These are phyloP conservation scores for Seriola quinqueradiata DNA, from an alignment of 2,113 vertebrate genomes.

Conservation along the genomic window DNA sequence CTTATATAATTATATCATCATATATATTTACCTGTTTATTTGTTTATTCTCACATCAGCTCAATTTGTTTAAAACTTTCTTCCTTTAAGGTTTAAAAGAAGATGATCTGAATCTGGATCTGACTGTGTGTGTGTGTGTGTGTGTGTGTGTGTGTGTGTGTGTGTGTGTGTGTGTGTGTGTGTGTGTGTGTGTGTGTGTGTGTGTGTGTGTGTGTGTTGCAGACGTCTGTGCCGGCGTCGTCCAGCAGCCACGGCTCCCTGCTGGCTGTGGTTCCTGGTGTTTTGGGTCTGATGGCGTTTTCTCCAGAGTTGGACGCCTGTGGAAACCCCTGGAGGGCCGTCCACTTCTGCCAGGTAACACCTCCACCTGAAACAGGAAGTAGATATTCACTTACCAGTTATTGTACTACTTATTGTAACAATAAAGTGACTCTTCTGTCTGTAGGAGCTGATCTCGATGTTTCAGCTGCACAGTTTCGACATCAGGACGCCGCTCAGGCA, in stretches of 20 bases:
- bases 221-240: constrained; percentile 77
- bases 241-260: constrained; percentile 73
- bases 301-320: constrained; percentile 72
- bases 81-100: background rate
- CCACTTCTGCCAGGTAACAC: constrained; percentile 81
- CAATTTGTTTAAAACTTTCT: background rate
- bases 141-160: no score
- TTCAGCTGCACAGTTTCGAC: constrained; percentile 82
- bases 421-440: background rate
- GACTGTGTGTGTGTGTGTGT: no score
- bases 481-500: constrained; percentile 81
- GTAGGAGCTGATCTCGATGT: constrained; percentile 77
- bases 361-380: background rate
- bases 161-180: no score
- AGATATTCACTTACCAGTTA: no score
- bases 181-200: no score
- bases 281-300: constrained; percentile 77
- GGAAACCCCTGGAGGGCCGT: constrained; percentile 80
- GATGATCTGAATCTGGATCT: no score
- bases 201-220: constrained; percentile 17
- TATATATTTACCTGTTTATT: no score
- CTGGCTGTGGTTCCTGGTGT: constrained; percentile 77
- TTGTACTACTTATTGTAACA: no score
- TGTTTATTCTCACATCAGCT: no score
- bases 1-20: no score